Percentiles rank a stretch among this genome's conserved stretches.
phyloP scores from a whole-genome alignment of 2,888 invertebrate genomes.

The Synergus japonicus region DNA sequence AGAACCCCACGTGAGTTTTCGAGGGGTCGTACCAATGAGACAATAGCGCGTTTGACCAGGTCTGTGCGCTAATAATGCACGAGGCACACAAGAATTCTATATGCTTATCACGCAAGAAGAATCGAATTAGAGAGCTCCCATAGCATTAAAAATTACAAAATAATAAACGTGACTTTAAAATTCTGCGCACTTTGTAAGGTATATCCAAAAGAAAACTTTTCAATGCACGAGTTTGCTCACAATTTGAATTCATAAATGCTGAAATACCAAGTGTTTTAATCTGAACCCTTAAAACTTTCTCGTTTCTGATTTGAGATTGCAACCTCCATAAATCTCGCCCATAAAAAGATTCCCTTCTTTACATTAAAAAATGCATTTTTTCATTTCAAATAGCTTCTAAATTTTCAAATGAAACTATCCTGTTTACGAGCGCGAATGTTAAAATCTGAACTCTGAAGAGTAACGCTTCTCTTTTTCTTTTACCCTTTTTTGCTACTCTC shows the following conservation, averaged over 20 bases:
- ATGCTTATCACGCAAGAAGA: background rate
- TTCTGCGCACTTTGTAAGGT: too few relatives aligned
- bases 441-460: background rate
- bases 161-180: too few relatives aligned
- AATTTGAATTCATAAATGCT: background rate
- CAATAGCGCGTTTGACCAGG: slow-evolving; percentile 61
- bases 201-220: background rate
- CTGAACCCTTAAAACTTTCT: background rate
- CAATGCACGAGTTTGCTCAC: too few relatives aligned
- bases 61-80: slow-evolving; percentile 52
- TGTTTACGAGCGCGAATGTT: slow-evolving; percentile 31
- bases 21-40: slow-evolving; percentile 58
- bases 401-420: slow-evolving; percentile 22
- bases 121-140: background rate
- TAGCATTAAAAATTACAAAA: too few relatives aligned
- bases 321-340: slow-evolving; percentile 13
- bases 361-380: slow-evolving; percentile 26
- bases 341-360: slow-evolving; percentile 19
- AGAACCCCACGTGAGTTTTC: slow-evolving; percentile 48
- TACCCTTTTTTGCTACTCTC: background rate
- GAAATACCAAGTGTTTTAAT: background rate
- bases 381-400: slow-evolving; percentile 25
- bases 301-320: slow-evolving; percentile 12
- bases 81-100: background rate
- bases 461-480: slow-evolving; percentile 26